Conservation (phyloP, 1,140 invertebrate species). For the Notospermus geniculatus region DNA sequence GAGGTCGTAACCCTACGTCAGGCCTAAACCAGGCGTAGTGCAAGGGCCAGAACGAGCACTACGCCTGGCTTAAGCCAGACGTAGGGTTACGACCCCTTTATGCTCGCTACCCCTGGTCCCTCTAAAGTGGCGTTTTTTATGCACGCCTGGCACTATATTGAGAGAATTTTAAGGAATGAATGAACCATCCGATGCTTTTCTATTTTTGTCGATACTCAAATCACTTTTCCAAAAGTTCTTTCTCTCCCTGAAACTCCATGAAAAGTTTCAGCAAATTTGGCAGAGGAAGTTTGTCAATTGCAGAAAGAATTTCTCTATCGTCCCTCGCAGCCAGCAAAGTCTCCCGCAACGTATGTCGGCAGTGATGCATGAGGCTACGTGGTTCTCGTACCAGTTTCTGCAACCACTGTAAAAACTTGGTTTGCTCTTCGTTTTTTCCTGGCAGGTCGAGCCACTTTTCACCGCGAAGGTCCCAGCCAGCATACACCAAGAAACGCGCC, state of each 20-base stretch:
- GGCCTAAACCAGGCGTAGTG: too few relatives aligned
- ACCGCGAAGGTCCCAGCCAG: constrained; percentile 26
- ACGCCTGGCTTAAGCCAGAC: too few relatives aligned
- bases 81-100: too few relatives aligned
- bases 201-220: too few relatives aligned
- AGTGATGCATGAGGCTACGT: constrained; percentile 18
- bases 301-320: constrained; percentile 23
- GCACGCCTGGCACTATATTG: too few relatives aligned
- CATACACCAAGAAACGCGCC: constrained; percentile 24
- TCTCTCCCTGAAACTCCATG: constrained; percentile 19
- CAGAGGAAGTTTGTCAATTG: constrained; percentile 18
- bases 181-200: too few relatives aligned
- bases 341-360: constrained; percentile 17
- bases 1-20: too few relatives aligned
- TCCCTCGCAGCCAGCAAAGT: constrained; percentile 14
- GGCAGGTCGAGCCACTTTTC: constrained; percentile 31
- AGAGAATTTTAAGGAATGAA: too few relatives aligned
- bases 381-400: constrained; percentile 7
- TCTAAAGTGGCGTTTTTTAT: too few relatives aligned
- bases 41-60: too few relatives aligned
- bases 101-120: too few relatives aligned
- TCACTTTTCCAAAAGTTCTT: neutral
- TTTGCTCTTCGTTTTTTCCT: constrained; percentile 24
- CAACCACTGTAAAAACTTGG: constrained; percentile 22
- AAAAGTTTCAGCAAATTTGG: constrained; percentile 23